Base-by-base conservation (phyloP, 2,888 invertebrate genomes). In the Cenopis cana region DNA sequence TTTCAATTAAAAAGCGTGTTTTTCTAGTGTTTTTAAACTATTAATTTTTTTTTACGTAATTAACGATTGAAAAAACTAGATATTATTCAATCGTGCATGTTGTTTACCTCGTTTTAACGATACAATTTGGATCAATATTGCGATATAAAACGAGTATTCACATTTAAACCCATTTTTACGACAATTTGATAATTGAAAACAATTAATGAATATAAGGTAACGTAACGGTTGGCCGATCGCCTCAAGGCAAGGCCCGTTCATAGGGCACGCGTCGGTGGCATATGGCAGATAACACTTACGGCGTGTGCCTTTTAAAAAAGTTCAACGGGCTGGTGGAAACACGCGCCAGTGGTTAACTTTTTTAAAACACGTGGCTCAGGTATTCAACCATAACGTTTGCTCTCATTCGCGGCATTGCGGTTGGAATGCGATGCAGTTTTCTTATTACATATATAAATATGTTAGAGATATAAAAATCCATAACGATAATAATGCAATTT, bases 221-320 rank as follows among this genome's bases (percentile, higher is more conserved):
- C 12, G 81, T 75, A 74, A 85, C 81, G 87, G 82, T 86, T 76
- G 81, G 86, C 73, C 82, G 82, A 77, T 74, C 74, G 72, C 50
- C 68, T 71, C 64, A 65, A 54, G 46, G 66, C 49, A 20, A 57
- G 57, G 50, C 57, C 67, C 18, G 67, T 66, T 52, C 62, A 77
- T 82, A 84, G 78, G 84, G 84, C 91, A 90, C 92, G 91, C 89
- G 91, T 82, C 79, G 79, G 89, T 89, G 87, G 84, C 92, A 93
- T 93, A 90, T 91, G 92, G 88, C 80, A 73, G 86, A 86, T 85
- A 87, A 83, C 77, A 77, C 75, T 73, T 80, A 77, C 78, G 76
- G 68, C 72, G 69, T 71, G 65, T 75, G 76, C 73, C 68, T 80
- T 76, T 74, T 75, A 83, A 87, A 85, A 79, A 76, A 75, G 78